phyloP scores from a whole-genome alignment of 2,113 vertebrate genomes.

The Rousettus leschenaultii region DNA sequence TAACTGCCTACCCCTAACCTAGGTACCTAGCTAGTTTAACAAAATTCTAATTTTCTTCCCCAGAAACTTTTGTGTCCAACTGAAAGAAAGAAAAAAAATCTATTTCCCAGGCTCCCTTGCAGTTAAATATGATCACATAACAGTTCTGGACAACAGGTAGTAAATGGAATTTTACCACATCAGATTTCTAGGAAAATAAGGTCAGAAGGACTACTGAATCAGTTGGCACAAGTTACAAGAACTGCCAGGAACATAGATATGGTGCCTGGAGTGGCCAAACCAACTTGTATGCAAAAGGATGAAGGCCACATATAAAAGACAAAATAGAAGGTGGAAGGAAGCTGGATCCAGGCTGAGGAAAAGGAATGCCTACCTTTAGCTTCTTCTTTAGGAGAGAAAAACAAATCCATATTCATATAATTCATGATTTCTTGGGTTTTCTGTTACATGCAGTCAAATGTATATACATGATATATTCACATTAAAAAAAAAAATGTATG shows the following conservation, averaged over 20 bases:
- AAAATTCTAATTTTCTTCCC: background rate
- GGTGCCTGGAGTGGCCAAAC: background rate
- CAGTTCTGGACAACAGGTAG: background rate
- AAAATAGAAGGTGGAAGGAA: background rate
- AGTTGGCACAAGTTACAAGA: background rate
- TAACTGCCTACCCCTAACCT: background rate
- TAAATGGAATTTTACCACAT: background rate
- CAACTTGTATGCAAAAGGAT: background rate
- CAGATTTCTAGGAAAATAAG: slow-evolving; percentile 12
- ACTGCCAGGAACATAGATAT: background rate
- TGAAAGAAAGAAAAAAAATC: background rate
- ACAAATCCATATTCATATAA: background rate
- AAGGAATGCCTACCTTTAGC: background rate
- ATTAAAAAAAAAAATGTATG: background rate
- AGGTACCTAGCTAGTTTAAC: background rate
- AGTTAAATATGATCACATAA: background rate
- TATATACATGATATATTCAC: background rate
- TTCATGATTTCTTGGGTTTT: background rate
- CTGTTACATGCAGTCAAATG: background rate
- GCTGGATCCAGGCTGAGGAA: background rate
- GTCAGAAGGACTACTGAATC: background rate
- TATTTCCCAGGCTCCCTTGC: background rate
- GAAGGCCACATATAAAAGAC: background rate
- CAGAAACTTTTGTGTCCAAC: background rate
- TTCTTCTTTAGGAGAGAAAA: background rate